Percentiles rank a stretch among this genome's conserved stretches.
Evolutionary conservation across 2,113 vertebrate species (phyloP).

Genomic region (Capreolus pygargus): DNA sequence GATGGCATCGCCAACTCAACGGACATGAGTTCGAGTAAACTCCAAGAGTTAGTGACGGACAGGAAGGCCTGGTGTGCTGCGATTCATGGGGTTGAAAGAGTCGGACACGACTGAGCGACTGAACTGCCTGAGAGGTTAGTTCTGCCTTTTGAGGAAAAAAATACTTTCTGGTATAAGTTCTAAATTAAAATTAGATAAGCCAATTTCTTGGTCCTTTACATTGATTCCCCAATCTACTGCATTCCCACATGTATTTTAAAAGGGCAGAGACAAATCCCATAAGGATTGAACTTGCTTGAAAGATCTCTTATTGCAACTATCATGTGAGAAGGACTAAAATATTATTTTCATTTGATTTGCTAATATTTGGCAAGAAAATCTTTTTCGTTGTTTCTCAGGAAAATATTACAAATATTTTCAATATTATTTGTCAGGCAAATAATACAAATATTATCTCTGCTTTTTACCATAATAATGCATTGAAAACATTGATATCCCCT

Average conservation of each 20-base stretch:
- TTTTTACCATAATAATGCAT: background rate
- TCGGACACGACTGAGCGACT: too few species aligned
- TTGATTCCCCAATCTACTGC: background rate
- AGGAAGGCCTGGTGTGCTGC: too few species aligned
- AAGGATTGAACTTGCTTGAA: background rate
- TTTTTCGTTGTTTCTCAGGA: background rate
- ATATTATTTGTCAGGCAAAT: background rate
- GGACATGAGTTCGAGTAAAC: too few species aligned
- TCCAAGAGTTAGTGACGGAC: too few species aligned
- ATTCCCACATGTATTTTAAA: background rate
- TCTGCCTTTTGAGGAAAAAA: background rate
- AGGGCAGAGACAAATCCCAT: background rate
- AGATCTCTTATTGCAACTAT: background rate
- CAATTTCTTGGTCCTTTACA: background rate
- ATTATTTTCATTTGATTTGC: background rate
- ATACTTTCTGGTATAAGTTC: background rate
- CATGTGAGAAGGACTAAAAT: background rate
- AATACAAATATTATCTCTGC: background rate
- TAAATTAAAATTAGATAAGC: background rate
- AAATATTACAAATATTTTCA: background rate
- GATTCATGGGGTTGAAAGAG: too few species aligned
- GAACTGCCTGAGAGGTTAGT: background rate
- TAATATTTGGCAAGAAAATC: background rate
- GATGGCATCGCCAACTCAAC: too few species aligned
- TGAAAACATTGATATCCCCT: background rate